Evolutionary conservation across 2,888 invertebrate genomes (phyloP), one percentile per base, ranked within the genome.

Genomic region (Drymonia ruficornis): DNA sequence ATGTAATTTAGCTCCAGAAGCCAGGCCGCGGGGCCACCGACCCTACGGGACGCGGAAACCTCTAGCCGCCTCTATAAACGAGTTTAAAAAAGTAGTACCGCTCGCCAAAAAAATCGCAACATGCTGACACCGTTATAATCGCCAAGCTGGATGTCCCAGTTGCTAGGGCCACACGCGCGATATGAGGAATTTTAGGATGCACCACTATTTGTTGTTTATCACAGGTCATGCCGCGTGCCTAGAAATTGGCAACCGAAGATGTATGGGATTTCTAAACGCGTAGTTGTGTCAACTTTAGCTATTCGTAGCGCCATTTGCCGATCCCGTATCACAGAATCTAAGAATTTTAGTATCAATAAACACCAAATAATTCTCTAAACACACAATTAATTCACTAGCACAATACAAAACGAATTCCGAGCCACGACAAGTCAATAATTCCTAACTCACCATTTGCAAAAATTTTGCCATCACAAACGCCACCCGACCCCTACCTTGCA

Each of bases 381-480:
- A 83, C 91, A 82, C 82, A 76, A 80, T 72, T 81, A 78, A 76
- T 79, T 84, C 91, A 92, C 91, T 72, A 81, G 72, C 91, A 91
- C 91, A 77, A 76, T 77, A 73, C 73, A 71, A 84, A 82, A 83
- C 82, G 71, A 80, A 85, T 78, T 78, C 77, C 67, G 67, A 75
- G 71, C 65, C 84, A 82, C 84, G 79, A 82, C 81, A 83, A 82
- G 76, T 82, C 85, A 87, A 83, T 86, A 87, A 80, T 85, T 89
- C 91, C 93, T 93, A 93, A 95, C 95, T 95, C 94, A 95, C 95
- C 95, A 95, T 94, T 95, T 94, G 94, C 94, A 94, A 95, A 94
- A 94, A 89, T 94, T 95, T 95, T 95, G 95, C 95, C 95, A 95
- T 95, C 94, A 95, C 95, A 95, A 93, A 94, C 94, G 95, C 95